These are phyloP conservation scores for Lingula anatina DNA, from an alignment of 2,888 invertebrate genomes.

Conservation along the genomic window DNA sequence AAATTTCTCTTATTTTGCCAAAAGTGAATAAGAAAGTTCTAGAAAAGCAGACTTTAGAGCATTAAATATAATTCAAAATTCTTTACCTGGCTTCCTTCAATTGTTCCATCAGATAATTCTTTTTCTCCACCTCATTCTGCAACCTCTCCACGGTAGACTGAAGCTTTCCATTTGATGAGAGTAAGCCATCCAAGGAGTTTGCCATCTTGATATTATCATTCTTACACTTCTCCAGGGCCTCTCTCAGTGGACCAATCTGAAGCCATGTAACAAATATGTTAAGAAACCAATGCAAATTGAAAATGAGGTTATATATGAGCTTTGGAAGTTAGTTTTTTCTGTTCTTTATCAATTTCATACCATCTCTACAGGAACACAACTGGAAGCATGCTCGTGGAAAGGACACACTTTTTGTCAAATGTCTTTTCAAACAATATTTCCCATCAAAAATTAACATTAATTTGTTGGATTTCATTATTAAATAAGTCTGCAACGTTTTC, in stretches of 20 bases:
- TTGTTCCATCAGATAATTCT: conserved; percentile 7
- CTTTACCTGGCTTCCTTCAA: conserved; percentile 1
- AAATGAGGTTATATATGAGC: not conserved
- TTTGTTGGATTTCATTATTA: no score
- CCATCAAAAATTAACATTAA: no score
- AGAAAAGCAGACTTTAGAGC: no score
- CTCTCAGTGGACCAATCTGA: conserved; percentile 12
- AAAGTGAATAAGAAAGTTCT: no score
- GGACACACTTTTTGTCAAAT: not conserved
- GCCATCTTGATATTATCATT: conserved; percentile 15
- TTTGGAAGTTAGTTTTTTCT: not conserved
- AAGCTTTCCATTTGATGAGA: conserved; percentile 14
- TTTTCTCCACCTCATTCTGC: conserved; percentile 14
- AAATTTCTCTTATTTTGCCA: no score
- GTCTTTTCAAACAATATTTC: no score
- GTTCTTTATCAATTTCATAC: no score
- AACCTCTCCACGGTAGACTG: conserved; percentile 14
- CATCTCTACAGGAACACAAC: no score
- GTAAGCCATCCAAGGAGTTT: conserved; percentile 13
- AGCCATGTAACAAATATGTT: not conserved
- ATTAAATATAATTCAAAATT: no score
- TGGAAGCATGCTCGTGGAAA: no score
- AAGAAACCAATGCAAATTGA: no score
- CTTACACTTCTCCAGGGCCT: conserved; percentile 10
- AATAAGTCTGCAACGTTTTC: no score